Percentiles rank a stretch among this genome's conserved stretches.
Evolutionary conservation across 2,888 invertebrate genomes (phyloP).

Genomic region (Trichopria drosophilae): DNA sequence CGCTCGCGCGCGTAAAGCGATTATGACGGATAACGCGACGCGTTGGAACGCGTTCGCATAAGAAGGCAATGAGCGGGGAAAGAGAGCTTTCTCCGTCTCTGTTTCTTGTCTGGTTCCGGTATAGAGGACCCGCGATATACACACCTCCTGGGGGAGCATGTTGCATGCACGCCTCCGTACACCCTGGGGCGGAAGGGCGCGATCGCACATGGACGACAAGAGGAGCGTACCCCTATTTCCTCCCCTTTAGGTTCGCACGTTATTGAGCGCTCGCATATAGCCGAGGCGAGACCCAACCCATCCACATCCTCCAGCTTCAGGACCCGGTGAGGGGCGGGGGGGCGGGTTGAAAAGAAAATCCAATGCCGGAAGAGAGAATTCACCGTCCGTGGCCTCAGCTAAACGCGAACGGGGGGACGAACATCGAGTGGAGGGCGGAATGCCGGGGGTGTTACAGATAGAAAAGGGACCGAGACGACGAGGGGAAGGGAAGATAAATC

Average conservation of each 20-base stretch:
- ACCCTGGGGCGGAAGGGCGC: constrained; percentile 45
- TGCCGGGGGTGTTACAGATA: background rate
- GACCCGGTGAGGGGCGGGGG: background rate
- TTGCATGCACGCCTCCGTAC: constrained; percentile 42
- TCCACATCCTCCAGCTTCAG: constrained; percentile 51
- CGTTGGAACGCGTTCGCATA: constrained; percentile 9
- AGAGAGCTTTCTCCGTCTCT: background rate
- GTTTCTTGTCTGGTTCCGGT: background rate
- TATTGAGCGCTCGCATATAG: constrained; percentile 67
- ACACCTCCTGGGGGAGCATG: too few relatives aligned
- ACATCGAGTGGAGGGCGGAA: constrained; percentile 7
- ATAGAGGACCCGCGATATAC: too few relatives aligned
- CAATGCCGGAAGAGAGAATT: background rate
- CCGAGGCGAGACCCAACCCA: constrained; percentile 65
- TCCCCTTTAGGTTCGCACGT: constrained; percentile 65
- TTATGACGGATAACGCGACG: constrained; percentile 47
- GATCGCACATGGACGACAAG: constrained; percentile 42
- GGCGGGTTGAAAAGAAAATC: constrained; percentile 18
- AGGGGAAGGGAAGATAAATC: too few relatives aligned
- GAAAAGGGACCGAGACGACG: background rate
- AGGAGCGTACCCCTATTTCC: constrained; percentile 54
- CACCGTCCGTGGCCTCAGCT: background rate
- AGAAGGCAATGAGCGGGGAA: constrained; percentile 13
- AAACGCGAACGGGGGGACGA: constrained; percentile 2
- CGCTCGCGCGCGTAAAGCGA: constrained; percentile 45